phyloP scores from a whole-genome alignment of 2,113 vertebrate species.

The Antennarius striatus region DNA sequence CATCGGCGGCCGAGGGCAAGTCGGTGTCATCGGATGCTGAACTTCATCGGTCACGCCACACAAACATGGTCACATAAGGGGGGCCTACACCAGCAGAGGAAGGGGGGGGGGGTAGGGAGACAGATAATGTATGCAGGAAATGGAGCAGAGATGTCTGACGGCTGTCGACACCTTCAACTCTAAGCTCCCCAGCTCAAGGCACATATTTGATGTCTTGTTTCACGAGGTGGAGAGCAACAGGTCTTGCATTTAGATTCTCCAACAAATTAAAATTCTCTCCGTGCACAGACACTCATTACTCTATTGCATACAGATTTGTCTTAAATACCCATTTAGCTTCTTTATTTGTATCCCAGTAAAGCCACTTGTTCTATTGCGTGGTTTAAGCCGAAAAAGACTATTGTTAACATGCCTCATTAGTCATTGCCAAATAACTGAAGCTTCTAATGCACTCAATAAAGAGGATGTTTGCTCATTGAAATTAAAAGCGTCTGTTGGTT shows the following conservation, averaged over 20 bases:
- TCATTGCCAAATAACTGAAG: conserved; percentile 7
- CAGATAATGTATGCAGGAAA: conserved; percentile 45
- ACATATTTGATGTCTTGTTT: conserved; percentile 56
- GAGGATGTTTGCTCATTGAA: conserved; percentile 24
- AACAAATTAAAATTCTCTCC: conserved; percentile 49
- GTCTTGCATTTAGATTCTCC: conserved; percentile 55
- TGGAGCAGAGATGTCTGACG: conserved; percentile 44
- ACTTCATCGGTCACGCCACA: conserved; percentile 18
- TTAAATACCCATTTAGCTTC: conserved; percentile 24
- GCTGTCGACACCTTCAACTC: conserved; percentile 48
- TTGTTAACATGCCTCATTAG: conserved; percentile 1
- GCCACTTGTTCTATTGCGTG: neutral
- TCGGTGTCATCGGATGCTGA: conserved; percentile 50
- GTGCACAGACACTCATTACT: conserved; percentile 28
- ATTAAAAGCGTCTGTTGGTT: conserved; percentile 43
- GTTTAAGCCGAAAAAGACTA: conserved; percentile 14
- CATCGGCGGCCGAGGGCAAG: conserved; percentile 38
- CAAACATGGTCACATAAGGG: neutral
- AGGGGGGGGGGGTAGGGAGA: neutral
- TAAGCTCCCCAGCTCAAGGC: conserved; percentile 37
- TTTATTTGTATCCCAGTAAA: conserved; percentile 9
- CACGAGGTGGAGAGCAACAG: conserved; percentile 29
- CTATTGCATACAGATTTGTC: conserved; percentile 57
- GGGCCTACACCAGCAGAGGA: neutral
- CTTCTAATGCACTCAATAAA: conserved; percentile 24